Evolutionary conservation across 2,797 vertebrate genomes (phyloP).

Genomic region (Martes flavigula): DNA sequence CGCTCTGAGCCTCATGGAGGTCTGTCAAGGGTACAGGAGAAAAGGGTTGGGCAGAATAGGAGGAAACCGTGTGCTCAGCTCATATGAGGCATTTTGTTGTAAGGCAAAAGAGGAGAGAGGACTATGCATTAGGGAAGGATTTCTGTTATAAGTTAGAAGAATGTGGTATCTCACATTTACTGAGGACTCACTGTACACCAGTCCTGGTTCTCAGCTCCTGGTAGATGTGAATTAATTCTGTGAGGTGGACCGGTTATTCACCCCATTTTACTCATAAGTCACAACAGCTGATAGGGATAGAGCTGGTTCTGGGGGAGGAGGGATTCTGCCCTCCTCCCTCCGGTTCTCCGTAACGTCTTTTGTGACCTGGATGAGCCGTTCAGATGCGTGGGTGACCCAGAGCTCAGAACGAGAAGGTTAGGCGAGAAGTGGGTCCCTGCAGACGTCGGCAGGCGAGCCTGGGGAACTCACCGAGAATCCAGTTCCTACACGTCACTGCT

Average conservation of each 20-base stretch:
- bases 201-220: neutral
- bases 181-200: neutral
- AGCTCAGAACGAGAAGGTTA: neutral
- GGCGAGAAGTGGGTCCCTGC: neutral
- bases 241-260: neutral
- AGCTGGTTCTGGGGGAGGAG: neutral
- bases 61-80: neutral
- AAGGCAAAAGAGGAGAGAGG: neutral
- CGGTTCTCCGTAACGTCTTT: neutral
- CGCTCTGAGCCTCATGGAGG: neutral
- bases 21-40: neutral
- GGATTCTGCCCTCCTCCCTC: neutral
- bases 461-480: neutral
- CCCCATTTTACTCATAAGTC: neutral
- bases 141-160: neutral
- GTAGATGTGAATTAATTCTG: neutral
- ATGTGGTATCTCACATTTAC: neutral
- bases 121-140: neutral
- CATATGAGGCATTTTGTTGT: neutral
- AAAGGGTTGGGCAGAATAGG: neutral
- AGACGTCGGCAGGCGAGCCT: accelerated
- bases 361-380: neutral
- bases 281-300: too few species aligned
- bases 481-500: neutral
- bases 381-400: neutral